A percentile compares a stretch with the other conserved stretches of the same genome.
phyloP scores from a whole-genome alignment of 2,888 invertebrate genomes.

The Agelastica alni region DNA sequence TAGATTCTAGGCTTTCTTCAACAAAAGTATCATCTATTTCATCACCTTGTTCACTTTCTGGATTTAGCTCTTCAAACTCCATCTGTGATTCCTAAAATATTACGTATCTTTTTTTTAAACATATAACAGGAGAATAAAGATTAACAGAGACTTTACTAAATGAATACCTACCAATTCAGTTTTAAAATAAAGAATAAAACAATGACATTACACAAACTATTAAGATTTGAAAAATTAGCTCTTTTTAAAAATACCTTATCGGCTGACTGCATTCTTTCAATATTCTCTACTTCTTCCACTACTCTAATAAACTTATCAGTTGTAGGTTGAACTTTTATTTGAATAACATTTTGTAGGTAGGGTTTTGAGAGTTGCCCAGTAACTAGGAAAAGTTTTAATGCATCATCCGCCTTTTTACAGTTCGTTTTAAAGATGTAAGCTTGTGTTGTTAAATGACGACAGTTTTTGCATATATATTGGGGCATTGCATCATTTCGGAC shows the following conservation, averaged over 20 bases:
- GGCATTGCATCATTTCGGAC: conserved; percentile 76
- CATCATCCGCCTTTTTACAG: conserved; percentile 75
- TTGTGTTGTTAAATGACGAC: conserved; percentile 69
- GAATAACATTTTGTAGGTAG: conserved; percentile 27
- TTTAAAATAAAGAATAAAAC: too few relatives aligned
- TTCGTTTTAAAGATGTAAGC: conserved; percentile 76
- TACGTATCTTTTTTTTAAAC: neutral
- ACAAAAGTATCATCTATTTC: conserved; percentile 1
- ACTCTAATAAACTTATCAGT: conserved; percentile 50
- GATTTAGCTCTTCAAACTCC: conserved; percentile 10
- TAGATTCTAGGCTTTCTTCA: conserved; percentile 2
- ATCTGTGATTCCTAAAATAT: conserved; percentile 1
- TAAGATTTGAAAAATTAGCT: too few relatives aligned
- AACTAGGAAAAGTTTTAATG: conserved; percentile 68
- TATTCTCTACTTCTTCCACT: conserved; percentile 36
- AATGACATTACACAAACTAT: too few relatives aligned
- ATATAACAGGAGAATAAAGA: neutral
- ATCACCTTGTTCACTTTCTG: neutral
- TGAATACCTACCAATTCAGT: neutral
- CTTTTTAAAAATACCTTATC: too few relatives aligned
- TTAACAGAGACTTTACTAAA: too few relatives aligned
- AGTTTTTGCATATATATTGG: conserved; percentile 69
- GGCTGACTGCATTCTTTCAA: too few relatives aligned
- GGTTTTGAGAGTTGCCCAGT: conserved; percentile 61
- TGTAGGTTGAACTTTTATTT: conserved; percentile 16